Conservation (phyloP, 2,797 vertebrate genomes). For the Meriones psammophilus region DNA sequence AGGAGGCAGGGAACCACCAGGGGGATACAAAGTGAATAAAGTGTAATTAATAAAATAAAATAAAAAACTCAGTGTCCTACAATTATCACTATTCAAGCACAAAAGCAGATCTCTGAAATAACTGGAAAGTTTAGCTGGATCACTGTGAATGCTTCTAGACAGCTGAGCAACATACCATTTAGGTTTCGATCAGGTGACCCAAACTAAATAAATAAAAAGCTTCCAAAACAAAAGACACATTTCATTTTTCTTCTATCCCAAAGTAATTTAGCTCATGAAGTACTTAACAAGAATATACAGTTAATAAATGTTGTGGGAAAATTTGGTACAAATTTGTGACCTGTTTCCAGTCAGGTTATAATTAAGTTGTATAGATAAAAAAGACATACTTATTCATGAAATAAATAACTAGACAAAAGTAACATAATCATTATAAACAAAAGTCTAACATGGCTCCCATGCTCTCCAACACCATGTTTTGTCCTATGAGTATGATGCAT, state of each 20-base stretch:
- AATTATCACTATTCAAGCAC: conserved; percentile 57
- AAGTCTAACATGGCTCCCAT: background rate
- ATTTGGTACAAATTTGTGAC: background rate
- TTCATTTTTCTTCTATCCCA: conserved; percentile 61
- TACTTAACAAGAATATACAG: conserved; percentile 6
- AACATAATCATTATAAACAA: background rate
- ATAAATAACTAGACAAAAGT: conserved; percentile 34
- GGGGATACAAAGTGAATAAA: no score
- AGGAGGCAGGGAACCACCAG: no score
- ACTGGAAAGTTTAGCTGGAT: conserved; percentile 49
- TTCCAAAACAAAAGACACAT: conserved; percentile 42
- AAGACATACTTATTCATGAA: background rate
- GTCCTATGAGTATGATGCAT: background rate
- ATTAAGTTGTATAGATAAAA: background rate
- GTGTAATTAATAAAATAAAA: no score
- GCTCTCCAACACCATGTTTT: background rate
- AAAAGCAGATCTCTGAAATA: conserved; percentile 67
- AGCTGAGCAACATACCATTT: conserved; percentile 71
- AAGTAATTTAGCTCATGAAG: conserved; percentile 62
- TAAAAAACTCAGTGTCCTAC: conserved; percentile 40
- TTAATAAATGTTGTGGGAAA: background rate
- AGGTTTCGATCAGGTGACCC: conserved; percentile 40
- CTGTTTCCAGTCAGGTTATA: conserved; percentile 40
- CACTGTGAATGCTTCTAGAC: conserved; percentile 42
- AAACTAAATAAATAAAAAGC: conserved; percentile 68